phyloP scores from a whole-genome alignment of 2,113 vertebrate genomes.

The Pachyramphus minor region DNA sequence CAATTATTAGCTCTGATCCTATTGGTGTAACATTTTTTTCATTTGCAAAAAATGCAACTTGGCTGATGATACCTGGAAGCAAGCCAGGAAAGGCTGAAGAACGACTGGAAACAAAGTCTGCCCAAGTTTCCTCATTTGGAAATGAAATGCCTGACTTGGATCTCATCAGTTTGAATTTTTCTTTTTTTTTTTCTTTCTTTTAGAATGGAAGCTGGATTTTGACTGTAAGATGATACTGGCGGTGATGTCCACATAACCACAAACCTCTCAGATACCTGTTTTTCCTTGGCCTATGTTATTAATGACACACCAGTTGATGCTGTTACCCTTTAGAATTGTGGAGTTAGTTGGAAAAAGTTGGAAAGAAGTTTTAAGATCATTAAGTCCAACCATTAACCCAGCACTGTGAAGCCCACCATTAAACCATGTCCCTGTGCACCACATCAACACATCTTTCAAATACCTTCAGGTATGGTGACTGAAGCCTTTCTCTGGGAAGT shows the following conservation, averaged over 20 bases:
- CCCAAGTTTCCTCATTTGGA: neutral
- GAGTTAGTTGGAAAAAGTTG: neutral
- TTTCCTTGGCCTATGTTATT: neutral
- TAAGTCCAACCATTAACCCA: neutral
- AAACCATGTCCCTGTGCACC: rapidly evolving
- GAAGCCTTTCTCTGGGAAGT: neutral
- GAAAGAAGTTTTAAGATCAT: neutral
- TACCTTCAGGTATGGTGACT: neutral
- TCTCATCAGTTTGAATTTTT: neutral
- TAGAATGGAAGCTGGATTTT: neutral
- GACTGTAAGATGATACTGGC: neutral
- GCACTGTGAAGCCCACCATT: neutral
- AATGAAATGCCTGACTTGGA: neutral
- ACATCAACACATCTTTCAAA: rapidly evolving
- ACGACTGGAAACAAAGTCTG: neutral
- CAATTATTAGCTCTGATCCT: neutral
- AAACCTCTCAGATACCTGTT: neutral
- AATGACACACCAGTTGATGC: neutral
- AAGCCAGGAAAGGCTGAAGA: neutral
- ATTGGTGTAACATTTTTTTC: neutral
- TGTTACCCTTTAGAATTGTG: neutral
- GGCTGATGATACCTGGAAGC: neutral
- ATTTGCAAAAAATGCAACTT: neutral
- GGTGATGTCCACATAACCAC: neutral
- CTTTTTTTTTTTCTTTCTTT: neutral